Evolutionary conservation across 2,113 vertebrate genomes (phyloP), one percentile per base, ranked within the genome.

Genomic region (Pomatostomus ruficeps): DNA sequence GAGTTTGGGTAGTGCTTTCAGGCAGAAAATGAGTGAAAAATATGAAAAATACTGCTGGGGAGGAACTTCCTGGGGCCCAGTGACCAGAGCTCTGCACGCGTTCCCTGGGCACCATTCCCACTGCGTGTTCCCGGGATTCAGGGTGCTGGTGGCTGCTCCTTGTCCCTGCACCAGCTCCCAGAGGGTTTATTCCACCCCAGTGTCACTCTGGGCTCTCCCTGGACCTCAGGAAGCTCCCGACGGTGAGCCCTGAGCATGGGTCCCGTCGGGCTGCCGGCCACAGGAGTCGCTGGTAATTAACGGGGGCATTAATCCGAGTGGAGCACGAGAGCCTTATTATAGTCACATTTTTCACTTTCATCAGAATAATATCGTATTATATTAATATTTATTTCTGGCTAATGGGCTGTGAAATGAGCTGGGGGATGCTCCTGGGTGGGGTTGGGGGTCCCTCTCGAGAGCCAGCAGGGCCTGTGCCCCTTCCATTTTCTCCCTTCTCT

Each of bases 311-410:
- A 96, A 95, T 95, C 90, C 95, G 11, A 62, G 48, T 23, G 51
- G 31, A 83, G 93, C 71, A n/a, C 75, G 15, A 49, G 63, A 76
- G 90, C 85, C 91, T 96, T 93, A 86, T 96, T 95, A 96, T 75
- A 95, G 67, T 94, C 92, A 89, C 96, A 96, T 97, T 96, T 96
- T 93, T 96, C 95, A 96, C 75, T 93, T 93, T 71, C 93, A 84
- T 96, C 96, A 84, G 93, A 93, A 95, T 94, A 94, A 90, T 95
- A 92, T 93, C 85, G 0, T 51, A 92, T 96, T 96, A 87, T 96
- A 96, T 97, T 96, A 94, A 93, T 96, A 96, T 96, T 96, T 96
- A 96, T 96, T 97, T 96, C 95, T 96, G 45, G 1, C 90, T 95
- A 92, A 97, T 91, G 88, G 85, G 61, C 85, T 93, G 78, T 6